Conservation (phyloP, 1,140 invertebrate species). For the Phortica variegata region DNA sequence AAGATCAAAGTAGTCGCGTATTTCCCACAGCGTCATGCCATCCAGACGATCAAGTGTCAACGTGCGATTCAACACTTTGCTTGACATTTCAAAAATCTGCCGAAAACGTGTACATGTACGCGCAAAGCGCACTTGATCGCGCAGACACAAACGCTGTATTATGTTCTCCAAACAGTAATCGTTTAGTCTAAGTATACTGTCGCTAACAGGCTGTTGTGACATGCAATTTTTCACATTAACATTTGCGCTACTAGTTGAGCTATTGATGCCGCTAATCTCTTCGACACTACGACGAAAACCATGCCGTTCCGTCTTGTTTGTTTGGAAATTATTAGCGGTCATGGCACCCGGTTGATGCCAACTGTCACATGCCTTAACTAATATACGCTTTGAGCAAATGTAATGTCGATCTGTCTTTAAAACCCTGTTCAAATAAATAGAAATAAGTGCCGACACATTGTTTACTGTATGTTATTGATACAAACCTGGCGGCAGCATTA, state of each 20-base stretch:
- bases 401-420: not conserved
- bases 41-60: too few relatives aligned
- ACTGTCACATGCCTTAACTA: conserved; percentile 28
- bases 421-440: not conserved
- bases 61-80: too few relatives aligned
- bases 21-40: conserved; percentile 31
- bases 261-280: too few relatives aligned
- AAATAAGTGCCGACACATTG: too few relatives aligned
- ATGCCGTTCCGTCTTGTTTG: not conserved
- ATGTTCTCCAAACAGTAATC: conserved; percentile 26
- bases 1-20: conserved; percentile 31
- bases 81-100: conserved; percentile 10
- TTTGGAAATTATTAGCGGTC: not conserved
- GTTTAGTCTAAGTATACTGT: conserved; percentile 22
- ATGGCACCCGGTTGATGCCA: conserved; percentile 37
- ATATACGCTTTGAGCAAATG: conserved; percentile 7
- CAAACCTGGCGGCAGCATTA: conserved; percentile 30
- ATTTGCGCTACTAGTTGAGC: not conserved
- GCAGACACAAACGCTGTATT: not conserved
- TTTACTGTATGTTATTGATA: not conserved
- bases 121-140: conserved; percentile 30
- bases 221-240: not conserved
- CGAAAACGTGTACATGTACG: conserved; percentile 28
- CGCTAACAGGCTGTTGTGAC: not conserved
- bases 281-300: not conserved